These are phyloP conservation scores for Odontophorus gujanensis DNA, from an alignment of 2,113 vertebrate species.

Conservation along the genomic window DNA sequence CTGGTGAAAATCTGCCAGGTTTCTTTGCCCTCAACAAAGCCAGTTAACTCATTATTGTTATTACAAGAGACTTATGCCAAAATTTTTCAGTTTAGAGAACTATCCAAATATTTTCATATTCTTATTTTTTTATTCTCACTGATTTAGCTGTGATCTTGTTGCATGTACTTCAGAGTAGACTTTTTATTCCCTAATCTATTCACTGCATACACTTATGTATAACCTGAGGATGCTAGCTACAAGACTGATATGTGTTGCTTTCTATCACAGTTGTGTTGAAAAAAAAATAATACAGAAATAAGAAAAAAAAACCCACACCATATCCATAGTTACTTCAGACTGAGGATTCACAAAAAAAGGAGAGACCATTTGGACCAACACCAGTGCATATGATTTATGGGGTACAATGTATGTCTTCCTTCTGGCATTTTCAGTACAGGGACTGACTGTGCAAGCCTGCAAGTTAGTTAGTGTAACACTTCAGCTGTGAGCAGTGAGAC, in stretches of 20 bases:
- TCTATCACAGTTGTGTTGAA: neutral
- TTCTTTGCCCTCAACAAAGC: neutral
- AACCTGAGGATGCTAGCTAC: neutral
- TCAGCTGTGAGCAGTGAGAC: conserved; percentile 67
- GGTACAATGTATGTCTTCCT: conserved; percentile 56
- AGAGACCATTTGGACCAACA: conserved; percentile 12
- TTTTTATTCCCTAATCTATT: neutral
- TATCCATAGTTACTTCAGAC: neutral
- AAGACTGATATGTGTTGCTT: neutral
- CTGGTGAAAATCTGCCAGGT: conserved; percentile 22
- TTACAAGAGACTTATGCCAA: neutral
- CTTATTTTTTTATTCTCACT: neutral
- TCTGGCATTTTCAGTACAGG: conserved; percentile 51
- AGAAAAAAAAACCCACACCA: neutral
- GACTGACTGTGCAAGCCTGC: conserved; percentile 50
- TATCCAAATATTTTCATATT: neutral
- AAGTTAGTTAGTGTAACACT: conserved; percentile 69
- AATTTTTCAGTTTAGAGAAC: neutral
- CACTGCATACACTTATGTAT: neutral
- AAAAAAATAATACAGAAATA: neutral
- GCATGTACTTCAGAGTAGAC: neutral
- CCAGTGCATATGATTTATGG: conserved; percentile 32
- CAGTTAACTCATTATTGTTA: conserved; percentile 7
- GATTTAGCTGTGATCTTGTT: neutral
- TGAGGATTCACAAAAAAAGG: neutral